These are phyloP conservation scores for Metopolophium dirhodum DNA, from an alignment of 1,140 invertebrate genomes.

Conservation along the genomic window DNA sequence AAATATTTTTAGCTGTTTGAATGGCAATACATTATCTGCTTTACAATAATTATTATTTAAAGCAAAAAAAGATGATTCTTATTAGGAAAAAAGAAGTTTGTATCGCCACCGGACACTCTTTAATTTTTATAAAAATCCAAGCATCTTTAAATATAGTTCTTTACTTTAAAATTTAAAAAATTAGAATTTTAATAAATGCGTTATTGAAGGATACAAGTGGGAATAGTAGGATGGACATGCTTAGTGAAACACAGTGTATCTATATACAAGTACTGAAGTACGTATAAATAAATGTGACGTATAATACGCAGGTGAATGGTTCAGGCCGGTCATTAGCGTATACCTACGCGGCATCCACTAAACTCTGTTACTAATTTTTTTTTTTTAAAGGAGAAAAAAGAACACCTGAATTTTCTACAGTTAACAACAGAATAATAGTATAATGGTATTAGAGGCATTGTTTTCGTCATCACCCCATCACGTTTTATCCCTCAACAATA, in stretches of 20 bases:
- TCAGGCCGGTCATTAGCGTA: neutral
- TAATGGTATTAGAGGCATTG: neutral
- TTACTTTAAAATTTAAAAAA: neutral
- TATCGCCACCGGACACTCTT: neutral
- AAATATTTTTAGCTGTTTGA: neutral
- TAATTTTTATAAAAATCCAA: neutral
- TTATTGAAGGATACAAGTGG: neutral
- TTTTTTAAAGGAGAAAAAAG: neutral
- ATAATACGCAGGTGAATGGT: neutral
- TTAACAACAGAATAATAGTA: neutral
- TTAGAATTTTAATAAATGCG: neutral
- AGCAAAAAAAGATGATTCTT: neutral
- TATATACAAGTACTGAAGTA: neutral
- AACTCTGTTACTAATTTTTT: conserved; percentile 10
- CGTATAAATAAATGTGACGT: neutral
- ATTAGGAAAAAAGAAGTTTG: neutral
- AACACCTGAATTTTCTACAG: neutral
- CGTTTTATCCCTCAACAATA: conserved; percentile 30
- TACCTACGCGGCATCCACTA: neutral
- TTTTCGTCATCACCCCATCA: neutral
- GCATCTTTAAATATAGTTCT: neutral
- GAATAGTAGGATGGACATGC: neutral
- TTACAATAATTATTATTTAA: neutral
- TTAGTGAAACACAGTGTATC: neutral
- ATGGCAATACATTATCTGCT: neutral